Evolutionary conservation across 2,113 vertebrate species (phyloP).

Genomic region (Scatophagus argus): DNA sequence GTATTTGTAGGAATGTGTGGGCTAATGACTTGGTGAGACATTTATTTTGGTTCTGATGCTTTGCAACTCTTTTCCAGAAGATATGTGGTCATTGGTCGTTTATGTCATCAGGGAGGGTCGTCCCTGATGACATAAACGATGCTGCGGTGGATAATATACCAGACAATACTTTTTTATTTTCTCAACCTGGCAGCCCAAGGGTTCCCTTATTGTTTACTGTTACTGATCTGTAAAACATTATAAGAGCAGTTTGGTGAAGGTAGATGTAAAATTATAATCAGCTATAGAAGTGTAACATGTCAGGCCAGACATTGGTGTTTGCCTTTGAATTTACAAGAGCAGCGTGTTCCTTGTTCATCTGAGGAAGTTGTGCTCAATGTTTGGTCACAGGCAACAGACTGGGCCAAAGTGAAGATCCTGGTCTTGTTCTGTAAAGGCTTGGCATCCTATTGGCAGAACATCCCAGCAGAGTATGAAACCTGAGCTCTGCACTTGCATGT

Average conservation of each 20-base stretch:
- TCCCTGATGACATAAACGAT: too few species aligned
- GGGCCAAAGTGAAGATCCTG: constrained; percentile 11
- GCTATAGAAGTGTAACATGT: neutral
- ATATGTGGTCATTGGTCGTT: neutral
- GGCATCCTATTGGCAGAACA: constrained; percentile 45
- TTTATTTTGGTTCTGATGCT: neutral
- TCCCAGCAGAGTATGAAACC: constrained; percentile 70
- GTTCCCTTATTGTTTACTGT: neutral
- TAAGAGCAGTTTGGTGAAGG: neutral
- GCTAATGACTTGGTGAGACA: too few species aligned
- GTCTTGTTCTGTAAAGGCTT: constrained; percentile 21
- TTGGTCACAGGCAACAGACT: neutral
- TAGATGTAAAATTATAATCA: neutral
- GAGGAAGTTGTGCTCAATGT: neutral
- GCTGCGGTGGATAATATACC: too few species aligned
- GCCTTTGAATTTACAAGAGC: neutral
- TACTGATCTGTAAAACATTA: neutral
- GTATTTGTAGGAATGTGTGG: too few species aligned
- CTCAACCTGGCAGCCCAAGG: neutral
- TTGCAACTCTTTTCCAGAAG: neutral
- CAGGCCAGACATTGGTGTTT: neutral
- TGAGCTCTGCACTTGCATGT: constrained; percentile 36
- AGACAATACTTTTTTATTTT: too few species aligned
- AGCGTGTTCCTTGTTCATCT: neutral
- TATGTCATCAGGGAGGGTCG: too few species aligned